phyloP scores from a whole-genome alignment of 1,140 invertebrate species.

The Platorchestia sp. region DNA sequence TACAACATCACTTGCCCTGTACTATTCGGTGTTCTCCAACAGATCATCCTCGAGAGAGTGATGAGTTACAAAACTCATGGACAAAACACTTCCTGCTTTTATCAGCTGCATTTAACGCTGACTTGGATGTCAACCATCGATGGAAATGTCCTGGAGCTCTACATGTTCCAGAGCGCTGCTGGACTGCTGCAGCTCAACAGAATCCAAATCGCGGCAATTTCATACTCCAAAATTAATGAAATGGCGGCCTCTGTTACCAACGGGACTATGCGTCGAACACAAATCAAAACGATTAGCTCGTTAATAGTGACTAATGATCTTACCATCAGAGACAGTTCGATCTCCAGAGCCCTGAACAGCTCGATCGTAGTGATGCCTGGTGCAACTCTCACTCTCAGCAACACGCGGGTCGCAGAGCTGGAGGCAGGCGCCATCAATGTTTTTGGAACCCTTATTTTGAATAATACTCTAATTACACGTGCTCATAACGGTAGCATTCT shows the following conservation, averaged over 20 bases:
- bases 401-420: background rate
- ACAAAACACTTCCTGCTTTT: background rate
- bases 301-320: background rate
- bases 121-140: background rate
- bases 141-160: background rate
- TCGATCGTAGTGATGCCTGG: background rate
- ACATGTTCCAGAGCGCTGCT: background rate
- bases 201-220: background rate
- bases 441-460: background rate
- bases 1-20: background rate
- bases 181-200: background rate
- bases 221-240: background rate
- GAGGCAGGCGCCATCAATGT: background rate
- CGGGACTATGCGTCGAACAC: background rate
- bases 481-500: background rate
- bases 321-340: background rate
- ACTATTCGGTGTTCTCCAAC: background rate
- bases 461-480: background rate
- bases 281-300: background rate
- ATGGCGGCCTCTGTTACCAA: background rate
- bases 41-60: background rate
- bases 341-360: background rate
- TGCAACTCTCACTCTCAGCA: background rate
- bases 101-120: background rate
- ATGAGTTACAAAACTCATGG: background rate